phyloP scores from a whole-genome alignment of 2,113 vertebrate species.

The Empidonax alnorum region DNA sequence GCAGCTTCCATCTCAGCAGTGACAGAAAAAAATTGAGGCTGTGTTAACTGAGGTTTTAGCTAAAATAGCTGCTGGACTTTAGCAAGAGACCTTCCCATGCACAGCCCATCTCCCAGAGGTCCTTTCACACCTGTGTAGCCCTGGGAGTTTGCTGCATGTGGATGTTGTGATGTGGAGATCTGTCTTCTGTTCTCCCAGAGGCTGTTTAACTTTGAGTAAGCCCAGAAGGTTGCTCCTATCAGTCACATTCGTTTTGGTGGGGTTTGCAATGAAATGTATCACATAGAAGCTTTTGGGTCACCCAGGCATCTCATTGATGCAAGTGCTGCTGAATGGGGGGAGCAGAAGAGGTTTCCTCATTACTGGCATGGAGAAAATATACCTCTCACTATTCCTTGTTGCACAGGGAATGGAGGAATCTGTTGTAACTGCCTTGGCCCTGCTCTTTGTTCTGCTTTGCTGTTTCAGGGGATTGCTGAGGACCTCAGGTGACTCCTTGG shows the following conservation, averaged over 20 bases:
- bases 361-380: not conserved
- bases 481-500: not conserved
- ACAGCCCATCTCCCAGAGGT: not conserved
- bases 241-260: not conserved
- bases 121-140: not conserved
- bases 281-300: not conserved
- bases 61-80: not conserved
- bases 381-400: not conserved
- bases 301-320: not conserved
- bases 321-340: not conserved
- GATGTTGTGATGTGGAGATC: not conserved
- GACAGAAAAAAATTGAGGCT: not conserved
- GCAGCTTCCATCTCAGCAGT: not conserved
- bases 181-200: not conserved
- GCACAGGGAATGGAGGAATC: not conserved
- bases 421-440: not conserved
- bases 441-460: not conserved
- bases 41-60: not conserved
- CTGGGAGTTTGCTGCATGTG: not conserved
- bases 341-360: not conserved
- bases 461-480: not conserved
- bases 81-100: not conserved
- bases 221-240: not conserved
- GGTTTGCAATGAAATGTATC: not conserved
- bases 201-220: not conserved